phyloP scores from a whole-genome alignment of 2,113 vertebrate genomes.

The Pangasianodon hypophthalmus region DNA sequence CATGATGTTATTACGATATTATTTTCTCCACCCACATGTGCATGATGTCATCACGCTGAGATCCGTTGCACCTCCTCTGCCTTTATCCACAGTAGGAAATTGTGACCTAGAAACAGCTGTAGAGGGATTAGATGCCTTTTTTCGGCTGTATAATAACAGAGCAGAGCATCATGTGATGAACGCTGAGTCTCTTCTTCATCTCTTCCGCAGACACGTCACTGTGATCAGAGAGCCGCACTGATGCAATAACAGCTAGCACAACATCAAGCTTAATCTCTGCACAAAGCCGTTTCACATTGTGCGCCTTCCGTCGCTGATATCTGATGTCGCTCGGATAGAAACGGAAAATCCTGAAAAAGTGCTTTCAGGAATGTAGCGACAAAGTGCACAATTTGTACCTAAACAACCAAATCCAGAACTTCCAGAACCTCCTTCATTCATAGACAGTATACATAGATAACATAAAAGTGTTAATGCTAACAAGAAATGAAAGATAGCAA shows the following conservation, averaged over 20 bases:
- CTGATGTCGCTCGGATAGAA: background rate
- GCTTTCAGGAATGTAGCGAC: background rate
- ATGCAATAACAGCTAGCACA: constrained; percentile 11
- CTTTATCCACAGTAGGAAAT: background rate
- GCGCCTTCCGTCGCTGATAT: background rate
- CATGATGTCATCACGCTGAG: background rate
- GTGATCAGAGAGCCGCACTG: background rate
- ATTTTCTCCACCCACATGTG: background rate
- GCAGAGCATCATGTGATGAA: background rate
- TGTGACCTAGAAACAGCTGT: background rate
- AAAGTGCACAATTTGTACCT: background rate
- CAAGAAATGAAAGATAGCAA: background rate
- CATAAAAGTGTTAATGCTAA: background rate
- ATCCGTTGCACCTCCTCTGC: background rate
- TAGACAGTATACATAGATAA: background rate
- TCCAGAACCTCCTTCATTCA: background rate
- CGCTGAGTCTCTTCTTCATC: background rate
- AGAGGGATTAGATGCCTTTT: background rate
- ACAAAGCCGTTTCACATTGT: background rate
- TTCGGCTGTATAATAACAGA: background rate
- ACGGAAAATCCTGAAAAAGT: background rate
- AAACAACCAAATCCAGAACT: background rate
- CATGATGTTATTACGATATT: background rate
- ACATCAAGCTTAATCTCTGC: background rate
- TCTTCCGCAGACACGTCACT: constrained; percentile 11